These are phyloP conservation scores for Emys orbicularis DNA, from an alignment of 2,797 vertebrate species.

Conservation along the genomic window DNA sequence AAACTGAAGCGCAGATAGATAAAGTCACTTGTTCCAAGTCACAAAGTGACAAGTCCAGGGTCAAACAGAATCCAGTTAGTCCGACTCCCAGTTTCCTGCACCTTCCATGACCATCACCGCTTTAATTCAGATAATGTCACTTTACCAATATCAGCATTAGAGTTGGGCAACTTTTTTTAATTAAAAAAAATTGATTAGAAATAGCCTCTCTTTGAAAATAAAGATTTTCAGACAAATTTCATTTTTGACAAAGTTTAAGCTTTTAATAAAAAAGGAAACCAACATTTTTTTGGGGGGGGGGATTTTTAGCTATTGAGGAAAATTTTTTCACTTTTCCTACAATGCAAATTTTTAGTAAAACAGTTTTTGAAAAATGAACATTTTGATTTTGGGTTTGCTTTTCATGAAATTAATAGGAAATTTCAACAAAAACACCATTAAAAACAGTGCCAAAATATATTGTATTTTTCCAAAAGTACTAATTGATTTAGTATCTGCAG, in stretches of 20 bases:
- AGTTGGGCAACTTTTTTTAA: not conserved
- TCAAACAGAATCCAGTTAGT: not conserved
- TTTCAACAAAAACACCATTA: not conserved
- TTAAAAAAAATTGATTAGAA: not conserved
- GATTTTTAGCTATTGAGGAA: not conserved
- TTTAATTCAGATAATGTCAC: not conserved
- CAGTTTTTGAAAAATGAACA: not conserved
- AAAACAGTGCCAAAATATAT: not conserved
- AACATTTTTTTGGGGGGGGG: not conserved
- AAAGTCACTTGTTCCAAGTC: not conserved
- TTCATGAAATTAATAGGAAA: not conserved
- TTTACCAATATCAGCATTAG: not conserved
- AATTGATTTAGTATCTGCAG: not conserved
- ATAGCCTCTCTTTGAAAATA: not conserved
- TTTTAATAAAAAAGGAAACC: not conserved
- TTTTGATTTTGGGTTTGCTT: not conserved
- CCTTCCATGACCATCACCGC: fast-evolving
- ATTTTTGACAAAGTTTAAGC: not conserved
- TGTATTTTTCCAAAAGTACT: not conserved
- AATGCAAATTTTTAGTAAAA: not conserved
- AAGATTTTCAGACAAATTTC: not conserved
- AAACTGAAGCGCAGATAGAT: not conserved
- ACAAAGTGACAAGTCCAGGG: fast-evolving
- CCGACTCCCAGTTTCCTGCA: fast-evolving
- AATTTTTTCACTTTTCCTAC: not conserved